phyloP scores from a whole-genome alignment of 2,113 vertebrate species.

The Ariopsis seemanni region DNA sequence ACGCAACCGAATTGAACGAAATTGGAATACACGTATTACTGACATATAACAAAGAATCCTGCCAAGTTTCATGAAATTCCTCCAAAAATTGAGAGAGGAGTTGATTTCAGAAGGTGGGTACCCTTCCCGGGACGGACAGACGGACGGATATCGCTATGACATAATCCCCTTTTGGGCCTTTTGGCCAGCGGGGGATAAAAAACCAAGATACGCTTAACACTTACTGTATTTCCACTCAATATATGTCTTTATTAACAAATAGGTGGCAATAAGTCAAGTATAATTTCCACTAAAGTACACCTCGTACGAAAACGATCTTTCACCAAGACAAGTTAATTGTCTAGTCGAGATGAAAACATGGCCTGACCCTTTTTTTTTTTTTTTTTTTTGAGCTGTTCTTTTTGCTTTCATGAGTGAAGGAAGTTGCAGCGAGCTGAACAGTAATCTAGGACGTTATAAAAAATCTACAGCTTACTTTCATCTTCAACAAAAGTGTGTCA shows the following conservation, averaged over 20 bases:
- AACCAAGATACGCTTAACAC: neutral
- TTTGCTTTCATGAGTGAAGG: constrained; percentile 4
- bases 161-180: too few relatives aligned
- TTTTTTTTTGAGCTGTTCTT: constrained; percentile 24
- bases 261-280: neutral
- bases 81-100: too few relatives aligned
- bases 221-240: neutral
- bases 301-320: constrained; percentile 18
- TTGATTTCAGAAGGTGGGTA: too few relatives aligned
- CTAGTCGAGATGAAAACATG: constrained; percentile 18
- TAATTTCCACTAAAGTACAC: constrained; percentile 24
- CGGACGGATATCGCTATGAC: too few relatives aligned
- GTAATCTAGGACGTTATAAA: constrained; percentile 5
- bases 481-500: constrained; percentile 13
- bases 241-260: neutral
- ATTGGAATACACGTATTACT: too few relatives aligned
- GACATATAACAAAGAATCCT: too few relatives aligned
- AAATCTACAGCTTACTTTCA: neutral
- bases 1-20: too few relatives aligned
- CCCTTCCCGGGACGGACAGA: too few relatives aligned
- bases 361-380: constrained; percentile 31
- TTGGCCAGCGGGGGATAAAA: neutral
- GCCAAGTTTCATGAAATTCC: too few relatives aligned
- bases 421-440: constrained; percentile 12
- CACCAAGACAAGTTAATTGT: constrained; percentile 31